Conservation (phyloP, 2,888 invertebrate species). For the Adela reaumurella region DNA sequence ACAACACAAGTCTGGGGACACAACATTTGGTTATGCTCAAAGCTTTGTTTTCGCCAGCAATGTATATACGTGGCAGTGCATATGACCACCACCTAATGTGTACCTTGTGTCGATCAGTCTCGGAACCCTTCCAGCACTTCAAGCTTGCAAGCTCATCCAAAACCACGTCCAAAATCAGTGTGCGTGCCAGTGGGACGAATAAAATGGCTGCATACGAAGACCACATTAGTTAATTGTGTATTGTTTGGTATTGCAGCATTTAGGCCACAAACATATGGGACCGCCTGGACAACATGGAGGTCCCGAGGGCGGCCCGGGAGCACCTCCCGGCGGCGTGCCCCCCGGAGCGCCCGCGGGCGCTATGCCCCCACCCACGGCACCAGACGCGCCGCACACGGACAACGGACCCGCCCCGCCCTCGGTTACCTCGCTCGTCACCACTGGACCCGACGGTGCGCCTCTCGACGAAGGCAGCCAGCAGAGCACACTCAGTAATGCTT, state of each 20-base stretch:
- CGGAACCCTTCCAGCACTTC: too few relatives aligned
- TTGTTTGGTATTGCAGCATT: conserved; percentile 43
- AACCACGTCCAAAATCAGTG: too few relatives aligned
- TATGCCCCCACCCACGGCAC: conserved; percentile 60
- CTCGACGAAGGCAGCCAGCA: conserved; percentile 91
- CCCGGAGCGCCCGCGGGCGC: conserved; percentile 58
- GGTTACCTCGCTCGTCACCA: conserved; percentile 83
- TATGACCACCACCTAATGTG: too few relatives aligned
- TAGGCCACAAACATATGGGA: conserved; percentile 55
- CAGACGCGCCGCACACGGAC: conserved; percentile 58
- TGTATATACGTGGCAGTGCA: too few relatives aligned
- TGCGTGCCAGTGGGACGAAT: too few relatives aligned
- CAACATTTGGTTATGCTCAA: too few relatives aligned
- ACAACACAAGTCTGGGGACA: too few relatives aligned
- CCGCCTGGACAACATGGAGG: conserved; percentile 36
- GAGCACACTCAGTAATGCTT: conserved; percentile 89
- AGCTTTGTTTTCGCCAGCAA: too few relatives aligned
- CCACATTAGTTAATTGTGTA: too few relatives aligned
- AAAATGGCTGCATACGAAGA: too few relatives aligned
- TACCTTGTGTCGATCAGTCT: too few relatives aligned
- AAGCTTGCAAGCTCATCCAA: too few relatives aligned
- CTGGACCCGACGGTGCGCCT: conserved; percentile 85
- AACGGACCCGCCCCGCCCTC: conserved; percentile 54
- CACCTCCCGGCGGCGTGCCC: conserved; percentile 47
- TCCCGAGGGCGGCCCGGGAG: conserved; percentile 20